A percentile compares a stretch with the other conserved stretches of the same genome.
Conservation (phyloP, 2,888 invertebrate species). For the Chouioia cunea region DNA sequence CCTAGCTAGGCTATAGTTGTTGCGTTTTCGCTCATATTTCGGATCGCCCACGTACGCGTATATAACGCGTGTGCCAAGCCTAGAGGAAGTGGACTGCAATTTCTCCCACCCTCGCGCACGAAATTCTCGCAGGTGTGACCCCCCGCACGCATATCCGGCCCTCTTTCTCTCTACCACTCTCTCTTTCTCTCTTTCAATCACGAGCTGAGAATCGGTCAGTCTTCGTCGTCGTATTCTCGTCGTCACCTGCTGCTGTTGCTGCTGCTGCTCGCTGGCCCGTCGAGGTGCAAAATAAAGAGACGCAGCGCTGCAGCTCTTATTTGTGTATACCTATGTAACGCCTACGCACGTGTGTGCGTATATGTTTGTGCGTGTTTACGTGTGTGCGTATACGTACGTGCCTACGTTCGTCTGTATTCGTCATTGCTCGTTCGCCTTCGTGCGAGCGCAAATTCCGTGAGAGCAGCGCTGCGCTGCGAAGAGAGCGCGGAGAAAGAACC, state of each 20-base stretch:
- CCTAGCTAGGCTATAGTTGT: too few relatives aligned
- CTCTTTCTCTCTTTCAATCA: conserved; percentile 55
- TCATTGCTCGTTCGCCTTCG: too few relatives aligned
- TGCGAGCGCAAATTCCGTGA: conserved; percentile 41
- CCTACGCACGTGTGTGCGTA: neutral
- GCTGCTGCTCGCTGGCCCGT: conserved; percentile 5
- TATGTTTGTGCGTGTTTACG: neutral
- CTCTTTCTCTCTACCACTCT: conserved; percentile 11
- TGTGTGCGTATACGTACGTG: neutral
- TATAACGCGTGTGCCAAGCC: neutral
- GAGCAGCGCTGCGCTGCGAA: conserved; percentile 50
- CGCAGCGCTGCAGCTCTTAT: neutral
- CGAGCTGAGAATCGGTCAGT: conserved; percentile 49
- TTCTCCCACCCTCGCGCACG: too few relatives aligned
- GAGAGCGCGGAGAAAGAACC: too few relatives aligned
- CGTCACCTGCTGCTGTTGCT: neutral
- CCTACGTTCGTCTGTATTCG: neutral
- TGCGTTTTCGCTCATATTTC: neutral
- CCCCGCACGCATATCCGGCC: too few relatives aligned
- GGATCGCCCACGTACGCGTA: neutral
- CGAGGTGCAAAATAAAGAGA: conserved; percentile 17
- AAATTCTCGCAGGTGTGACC: too few relatives aligned
- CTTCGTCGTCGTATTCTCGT: conserved; percentile 4
- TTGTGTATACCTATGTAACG: neutral
- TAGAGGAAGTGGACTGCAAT: too few relatives aligned